Base-by-base conservation (phyloP, 2,888 invertebrate species). In the Sesamia inferens region DNA sequence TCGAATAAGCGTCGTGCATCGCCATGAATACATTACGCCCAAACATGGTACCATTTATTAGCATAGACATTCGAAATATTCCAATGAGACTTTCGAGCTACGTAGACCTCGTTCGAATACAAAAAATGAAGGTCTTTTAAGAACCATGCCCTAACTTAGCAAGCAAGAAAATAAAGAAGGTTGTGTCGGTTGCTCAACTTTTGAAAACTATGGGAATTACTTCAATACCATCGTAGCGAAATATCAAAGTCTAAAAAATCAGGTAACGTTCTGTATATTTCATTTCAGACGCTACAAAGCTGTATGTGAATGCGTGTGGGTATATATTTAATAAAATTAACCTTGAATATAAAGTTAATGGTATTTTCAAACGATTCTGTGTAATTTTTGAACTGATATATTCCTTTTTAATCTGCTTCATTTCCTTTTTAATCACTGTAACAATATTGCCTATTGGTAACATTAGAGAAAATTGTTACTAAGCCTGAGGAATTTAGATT, bases 21-120 rank as follows among this genome's bases (percentile, higher is more conserved):
- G 82, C 83, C 86, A 84, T 89, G 90, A 90, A 92, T 92, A 91
- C 85, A 91, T 92, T 91, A 92, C 89, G 85, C 87, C 89, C 87
- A 90, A 91, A 85, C 80, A 75, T 88, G 79, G 86, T 81, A 73
- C 79, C 82, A 72, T 84, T 83, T 81, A 92, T 92, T 92, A 90
- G 88, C 92, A 92, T 92, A 91, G 87, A 90, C 88, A 91, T 91
- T 88, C 87, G 58, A 90, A 90, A 85, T 82, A 88, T 85, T 85
- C 74, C 82, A 87, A 80, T 77, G 76, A 81, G 31, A 51, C 16
- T 47, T 55, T 65, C n/a, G 31, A 66, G 14, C 69, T 59, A 78
- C 58, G 57, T 54, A 74, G 61, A 55, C 55, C 71, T 55, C 31
- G 59, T 68, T 39, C 24, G 62, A 57, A 39, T 55, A 59, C n/a